phyloP scores from a whole-genome alignment of 1,140 invertebrate genomes.

The Panagrolaimus sp. region DNA sequence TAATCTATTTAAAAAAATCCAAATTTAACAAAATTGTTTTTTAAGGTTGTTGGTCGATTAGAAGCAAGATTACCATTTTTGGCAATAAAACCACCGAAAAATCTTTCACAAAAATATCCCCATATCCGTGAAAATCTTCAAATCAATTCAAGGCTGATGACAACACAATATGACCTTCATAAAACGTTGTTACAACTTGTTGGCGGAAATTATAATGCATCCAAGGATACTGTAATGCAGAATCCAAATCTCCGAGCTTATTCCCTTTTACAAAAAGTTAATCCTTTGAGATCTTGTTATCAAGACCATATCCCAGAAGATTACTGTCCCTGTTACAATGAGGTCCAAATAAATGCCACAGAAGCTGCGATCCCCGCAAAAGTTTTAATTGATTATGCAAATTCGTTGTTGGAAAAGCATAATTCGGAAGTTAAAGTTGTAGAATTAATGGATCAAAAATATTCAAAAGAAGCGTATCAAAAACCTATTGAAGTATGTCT shows the following conservation, averaged over 20 bases:
- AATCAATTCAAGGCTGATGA: conserved; percentile 65
- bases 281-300: conserved; percentile 58
- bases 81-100: conserved; percentile 71
- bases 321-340: conserved; percentile 61
- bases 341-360: conserved; percentile 27
- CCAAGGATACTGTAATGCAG: not conserved
- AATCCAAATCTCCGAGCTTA: conserved; percentile 21
- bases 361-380: conserved; percentile 38
- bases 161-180: conserved; percentile 49
- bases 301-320: conserved; percentile 60
- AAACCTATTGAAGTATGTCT: not conserved
- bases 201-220: conserved; percentile 23
- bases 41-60: conserved; percentile 70
- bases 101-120: conserved; percentile 68
- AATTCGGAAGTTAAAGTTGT: conserved; percentile 16
- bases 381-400: conserved; percentile 54
- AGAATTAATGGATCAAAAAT: not conserved
- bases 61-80: conserved; percentile 82
- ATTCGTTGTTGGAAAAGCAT: conserved; percentile 34
- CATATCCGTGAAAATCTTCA: conserved; percentile 68
- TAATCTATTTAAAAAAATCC: conserved; percentile 60
- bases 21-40: conserved; percentile 58
- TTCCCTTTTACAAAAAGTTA: conserved; percentile 58
- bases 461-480: not conserved
- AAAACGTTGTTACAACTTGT: conserved; percentile 48